Evolutionary conservation across 2,113 vertebrate genomes (phyloP), one percentile per base, ranked within the genome.

Genomic region (Nannospalax galili): DNA sequence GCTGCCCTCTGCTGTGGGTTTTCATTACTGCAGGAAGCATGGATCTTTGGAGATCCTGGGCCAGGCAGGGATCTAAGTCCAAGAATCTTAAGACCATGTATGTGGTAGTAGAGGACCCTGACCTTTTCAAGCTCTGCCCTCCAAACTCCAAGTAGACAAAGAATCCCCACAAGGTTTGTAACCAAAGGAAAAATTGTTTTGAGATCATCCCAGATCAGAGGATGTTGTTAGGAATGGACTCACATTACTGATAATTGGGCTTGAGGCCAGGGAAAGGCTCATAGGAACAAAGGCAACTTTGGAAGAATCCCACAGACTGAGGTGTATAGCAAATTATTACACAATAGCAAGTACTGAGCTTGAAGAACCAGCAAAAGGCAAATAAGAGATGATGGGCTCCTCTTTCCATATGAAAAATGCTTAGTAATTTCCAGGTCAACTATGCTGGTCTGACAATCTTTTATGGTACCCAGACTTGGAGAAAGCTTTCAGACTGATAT

Each of bases 1-100:
- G 93, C 85, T 91, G 98, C 98, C 98, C 98, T 98, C 98, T 98
- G 98, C 98, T 98, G 98, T 85, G 93, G 16, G 6, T 0, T 22
- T 64, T 84, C 48, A 70, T 84, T 97, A 98, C 92, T 73, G 90
- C 89, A 95, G 17, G 2, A 37, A 58, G 26, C 45, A 15, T 26
- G 32, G 45, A 64, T 35, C 58, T 95, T 93, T 88, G 65, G 90
- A 88, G 90, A 58, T 42, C 81, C 67, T 20, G 0, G 22, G 22
- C 30, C 48, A 22, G 19, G 56, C 14, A 67, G 35, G 1, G 60
- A 69, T 9, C 12, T 3, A 69, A 72, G n/a, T 10, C 52, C 67
- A 77, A 4, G 42, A 73, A 40, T 32, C 48, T n/a, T 35, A 77
- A 78, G 42, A 48, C 5, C 28, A 52, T 72, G 1, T 14, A 52